phyloP scores from a whole-genome alignment of 1,140 invertebrate species.

The Drosophila pallidifrons region DNA sequence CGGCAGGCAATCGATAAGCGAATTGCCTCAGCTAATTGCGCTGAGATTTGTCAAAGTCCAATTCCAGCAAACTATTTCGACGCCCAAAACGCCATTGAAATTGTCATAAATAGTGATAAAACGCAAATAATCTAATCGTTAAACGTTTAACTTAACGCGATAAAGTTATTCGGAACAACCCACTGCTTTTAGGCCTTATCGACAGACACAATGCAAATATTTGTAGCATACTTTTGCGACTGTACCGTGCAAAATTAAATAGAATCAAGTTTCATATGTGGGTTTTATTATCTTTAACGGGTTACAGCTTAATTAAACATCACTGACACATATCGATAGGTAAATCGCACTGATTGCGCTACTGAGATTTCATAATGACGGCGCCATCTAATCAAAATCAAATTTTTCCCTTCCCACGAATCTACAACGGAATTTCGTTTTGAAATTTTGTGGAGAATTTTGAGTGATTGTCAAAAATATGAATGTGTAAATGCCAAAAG shows the following conservation, averaged over 20 bases:
- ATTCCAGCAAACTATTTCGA: conserved; percentile 36
- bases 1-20: conserved; percentile 57
- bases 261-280: conserved; percentile 29
- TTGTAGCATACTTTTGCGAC: conserved; percentile 55
- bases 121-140: not conserved
- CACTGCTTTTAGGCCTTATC: conserved; percentile 9
- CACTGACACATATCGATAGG: conserved; percentile 55
- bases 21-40: conserved; percentile 60
- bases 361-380: conserved; percentile 41
- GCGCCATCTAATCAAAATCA: not conserved
- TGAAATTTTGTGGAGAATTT: conserved; percentile 8
- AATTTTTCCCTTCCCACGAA: not conserved
- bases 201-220: conserved; percentile 62
- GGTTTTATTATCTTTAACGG: conserved; percentile 55
- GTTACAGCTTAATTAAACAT: conserved; percentile 69
- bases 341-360: conserved; percentile 50
- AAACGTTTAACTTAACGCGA: not conserved
- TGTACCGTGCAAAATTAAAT: conserved; percentile 27
- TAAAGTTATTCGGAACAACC: conserved; percentile 21
- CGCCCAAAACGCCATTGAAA: not conserved
- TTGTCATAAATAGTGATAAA: not conserved
- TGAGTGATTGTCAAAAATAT: not conserved
- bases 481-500: not conserved
- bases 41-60: conserved; percentile 23
- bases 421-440: not conserved